phyloP scores from a whole-genome alignment of 2,888 invertebrate species.

The Apomyelois bistriatella region DNA sequence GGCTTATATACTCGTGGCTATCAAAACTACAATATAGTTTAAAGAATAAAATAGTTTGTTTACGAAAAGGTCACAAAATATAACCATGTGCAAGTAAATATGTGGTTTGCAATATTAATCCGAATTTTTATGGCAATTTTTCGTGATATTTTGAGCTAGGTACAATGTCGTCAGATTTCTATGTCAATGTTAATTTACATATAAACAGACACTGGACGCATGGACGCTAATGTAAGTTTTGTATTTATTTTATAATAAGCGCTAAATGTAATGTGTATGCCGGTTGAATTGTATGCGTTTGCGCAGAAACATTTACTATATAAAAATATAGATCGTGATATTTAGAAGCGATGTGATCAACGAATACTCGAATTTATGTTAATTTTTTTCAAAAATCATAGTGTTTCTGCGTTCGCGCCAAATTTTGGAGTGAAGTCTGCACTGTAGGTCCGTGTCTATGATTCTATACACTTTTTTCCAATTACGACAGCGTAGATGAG shows the following conservation, averaged over 20 bases:
- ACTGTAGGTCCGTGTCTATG: conserved; percentile 1
- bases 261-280: conserved; percentile 48
- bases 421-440: conserved; percentile 17
- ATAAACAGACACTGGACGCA: conserved; percentile 8
- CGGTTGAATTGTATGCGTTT: conserved; percentile 22
- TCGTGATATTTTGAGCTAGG: not conserved
- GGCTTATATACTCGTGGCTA: no score
- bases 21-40: no score
- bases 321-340: not conserved
- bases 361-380: conserved; percentile 13
- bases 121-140: not conserved
- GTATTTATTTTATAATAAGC: conserved; percentile 60
- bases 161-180: not conserved
- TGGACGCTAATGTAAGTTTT: conserved; percentile 39
- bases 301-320: conserved; percentile 24
- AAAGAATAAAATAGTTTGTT: no score
- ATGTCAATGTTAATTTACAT: not conserved
- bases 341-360: conserved; percentile 12
- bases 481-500: not conserved
- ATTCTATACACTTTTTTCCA: not conserved
- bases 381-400: not conserved
- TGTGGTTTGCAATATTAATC: no score
- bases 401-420: conserved; percentile 6
- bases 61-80: no score
- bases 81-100: no score